A percentile compares a stretch with the other conserved stretches of the same genome.
Conservation (phyloP, 2,888 invertebrate species). For the Caenorhabditis macrosperma region DNA sequence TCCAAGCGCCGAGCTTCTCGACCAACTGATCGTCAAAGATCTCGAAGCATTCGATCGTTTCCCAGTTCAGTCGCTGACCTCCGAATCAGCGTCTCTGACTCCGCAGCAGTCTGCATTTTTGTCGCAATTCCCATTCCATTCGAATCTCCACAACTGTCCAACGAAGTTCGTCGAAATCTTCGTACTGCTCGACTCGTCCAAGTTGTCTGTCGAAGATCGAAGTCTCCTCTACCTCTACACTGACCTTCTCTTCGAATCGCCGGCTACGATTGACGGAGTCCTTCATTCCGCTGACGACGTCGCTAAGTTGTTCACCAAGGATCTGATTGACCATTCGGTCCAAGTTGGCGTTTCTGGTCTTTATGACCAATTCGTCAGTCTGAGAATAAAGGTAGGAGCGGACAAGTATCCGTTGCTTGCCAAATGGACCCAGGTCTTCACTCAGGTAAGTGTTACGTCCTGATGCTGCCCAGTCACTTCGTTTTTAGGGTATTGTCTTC, state of each 20-base stretch:
- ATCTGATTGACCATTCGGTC: slow-evolving; percentile 74
- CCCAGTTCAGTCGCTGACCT: slow-evolving; percentile 60
- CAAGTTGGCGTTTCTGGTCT: slow-evolving; percentile 70
- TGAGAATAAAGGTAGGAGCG: slow-evolving; percentile 83
- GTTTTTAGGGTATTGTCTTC: slow-evolving; percentile 48
- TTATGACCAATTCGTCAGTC: slow-evolving; percentile 69
- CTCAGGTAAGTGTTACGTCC: slow-evolving; percentile 82
- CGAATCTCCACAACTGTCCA: slow-evolving; percentile 69
- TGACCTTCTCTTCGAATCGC: slow-evolving; percentile 87
- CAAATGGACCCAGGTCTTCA: slow-evolving; percentile 87
- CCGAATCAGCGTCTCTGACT: slow-evolving; percentile 28
- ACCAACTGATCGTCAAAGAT: slow-evolving; percentile 87
- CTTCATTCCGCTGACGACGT: slow-evolving; percentile 84
- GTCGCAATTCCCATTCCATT: slow-evolving; percentile 70
- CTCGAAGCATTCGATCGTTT: slow-evolving; percentile 85
- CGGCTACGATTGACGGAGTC: slow-evolving; percentile 81
- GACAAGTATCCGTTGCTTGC: slow-evolving; percentile 87
- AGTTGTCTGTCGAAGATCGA: slow-evolving; percentile 71
- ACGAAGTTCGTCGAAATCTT: slow-evolving; percentile 74
- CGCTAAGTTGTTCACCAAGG: slow-evolving; percentile 85
- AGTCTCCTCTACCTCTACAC: slow-evolving; percentile 85
- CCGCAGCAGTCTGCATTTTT: slow-evolving; percentile 49
- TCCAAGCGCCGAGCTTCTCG: slow-evolving; percentile 86
- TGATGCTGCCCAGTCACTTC: background rate
- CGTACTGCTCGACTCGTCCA: slow-evolving; percentile 70